Evolutionary conservation across 2,888 invertebrate species (phyloP).

Genomic region (Clivina fossor): DNA sequence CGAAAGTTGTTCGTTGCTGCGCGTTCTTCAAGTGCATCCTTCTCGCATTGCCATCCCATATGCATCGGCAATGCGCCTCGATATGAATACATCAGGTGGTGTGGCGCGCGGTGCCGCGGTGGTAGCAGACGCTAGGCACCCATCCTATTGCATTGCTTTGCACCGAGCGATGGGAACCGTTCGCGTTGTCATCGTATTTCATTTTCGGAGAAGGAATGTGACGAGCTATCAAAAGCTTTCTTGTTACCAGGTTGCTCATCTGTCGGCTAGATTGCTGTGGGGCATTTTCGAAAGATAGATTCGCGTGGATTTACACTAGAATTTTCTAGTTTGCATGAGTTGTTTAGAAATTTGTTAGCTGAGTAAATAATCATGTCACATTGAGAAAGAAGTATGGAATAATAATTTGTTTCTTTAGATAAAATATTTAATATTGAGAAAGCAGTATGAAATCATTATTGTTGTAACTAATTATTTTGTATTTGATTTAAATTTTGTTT

Average conservation of each 20-base stretch:
- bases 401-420: too few species aligned
- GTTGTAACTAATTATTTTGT: too few species aligned
- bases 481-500: too few species aligned
- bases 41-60: neutral
- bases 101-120: neutral
- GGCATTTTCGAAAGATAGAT: neutral
- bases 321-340: neutral
- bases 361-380: too few species aligned
- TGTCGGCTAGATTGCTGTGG: too few species aligned
- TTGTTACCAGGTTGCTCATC: too few species aligned
- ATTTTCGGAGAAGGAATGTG: neutral
- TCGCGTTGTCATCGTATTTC: neutral
- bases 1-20: slow-evolving; percentile 7
- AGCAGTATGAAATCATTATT: too few species aligned
- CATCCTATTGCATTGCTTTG: neutral
- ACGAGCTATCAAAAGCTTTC: neutral
- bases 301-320: neutral
- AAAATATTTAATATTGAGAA: too few species aligned
- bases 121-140: slow-evolving; percentile 12
- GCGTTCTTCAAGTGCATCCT: slow-evolving; percentile 2
- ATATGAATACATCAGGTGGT: slow-evolving; percentile 30
- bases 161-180: neutral
- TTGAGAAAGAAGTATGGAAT: too few species aligned
- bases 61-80: slow-evolving; percentile 8
- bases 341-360: neutral